A percentile compares a stretch with the other conserved stretches of the same genome.
Conservation (phyloP, 2,797 vertebrate species). For the Xenentodon cancila region DNA sequence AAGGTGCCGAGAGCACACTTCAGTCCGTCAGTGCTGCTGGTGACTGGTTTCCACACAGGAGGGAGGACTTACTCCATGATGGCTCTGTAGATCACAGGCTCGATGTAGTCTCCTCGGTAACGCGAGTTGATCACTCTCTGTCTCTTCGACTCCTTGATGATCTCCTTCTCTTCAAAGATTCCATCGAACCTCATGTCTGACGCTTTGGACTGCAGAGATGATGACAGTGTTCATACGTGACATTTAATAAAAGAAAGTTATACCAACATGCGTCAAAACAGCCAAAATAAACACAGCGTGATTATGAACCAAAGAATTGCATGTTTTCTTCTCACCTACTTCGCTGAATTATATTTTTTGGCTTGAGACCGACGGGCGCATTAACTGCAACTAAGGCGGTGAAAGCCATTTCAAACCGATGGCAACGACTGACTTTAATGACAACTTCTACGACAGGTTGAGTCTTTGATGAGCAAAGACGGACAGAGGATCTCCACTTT, state of each 20-base stretch:
- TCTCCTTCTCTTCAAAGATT: conserved; percentile 96
- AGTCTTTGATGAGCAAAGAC: too few species aligned
- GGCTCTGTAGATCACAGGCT: conserved; percentile 96
- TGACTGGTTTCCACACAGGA: conserved; percentile 10
- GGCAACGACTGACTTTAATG: too few species aligned
- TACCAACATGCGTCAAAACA: too few species aligned
- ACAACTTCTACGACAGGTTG: too few species aligned
- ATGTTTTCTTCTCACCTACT: too few species aligned
- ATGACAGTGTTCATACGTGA: neutral
- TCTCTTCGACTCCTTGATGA: conserved; percentile 94
- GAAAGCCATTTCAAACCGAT: neutral
- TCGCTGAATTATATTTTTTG: too few species aligned
- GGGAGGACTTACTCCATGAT: conserved; percentile 92
- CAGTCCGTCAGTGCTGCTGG: conserved; percentile 65
- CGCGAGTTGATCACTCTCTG: conserved; percentile 97
- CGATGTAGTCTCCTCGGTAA: conserved; percentile 97
- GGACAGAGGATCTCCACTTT: too few species aligned
- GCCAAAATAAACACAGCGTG: too few species aligned
- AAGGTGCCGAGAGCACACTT: conserved; percentile 26
- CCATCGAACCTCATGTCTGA: conserved; percentile 99
- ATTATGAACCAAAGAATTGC: too few species aligned
- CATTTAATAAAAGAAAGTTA: neutral
- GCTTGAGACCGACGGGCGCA: too few species aligned
- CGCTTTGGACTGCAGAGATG: conserved; percentile 88
- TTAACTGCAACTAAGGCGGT: neutral